phyloP scores from a whole-genome alignment of 2,113 vertebrate genomes.

The Dissostichus mawsoni region DNA sequence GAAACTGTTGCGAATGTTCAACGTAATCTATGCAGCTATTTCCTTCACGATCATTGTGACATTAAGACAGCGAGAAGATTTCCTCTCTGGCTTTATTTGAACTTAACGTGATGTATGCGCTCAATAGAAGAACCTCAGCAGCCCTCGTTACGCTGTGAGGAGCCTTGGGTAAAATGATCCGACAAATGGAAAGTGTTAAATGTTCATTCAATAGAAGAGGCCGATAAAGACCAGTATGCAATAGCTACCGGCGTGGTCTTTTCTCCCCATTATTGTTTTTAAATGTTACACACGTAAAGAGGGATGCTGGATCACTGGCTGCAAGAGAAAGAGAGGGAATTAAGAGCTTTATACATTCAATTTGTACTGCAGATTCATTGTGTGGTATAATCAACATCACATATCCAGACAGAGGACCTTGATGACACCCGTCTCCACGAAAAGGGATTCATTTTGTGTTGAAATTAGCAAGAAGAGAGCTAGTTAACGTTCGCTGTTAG shows the following conservation, averaged over 20 bases:
- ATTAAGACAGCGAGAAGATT: not conserved
- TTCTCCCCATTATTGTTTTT: slow-evolving; percentile 31
- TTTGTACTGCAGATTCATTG: not conserved
- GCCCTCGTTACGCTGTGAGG: slow-evolving; percentile 35
- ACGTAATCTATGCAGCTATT: not conserved
- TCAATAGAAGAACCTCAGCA: not conserved
- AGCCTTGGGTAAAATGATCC: slow-evolving; percentile 39
- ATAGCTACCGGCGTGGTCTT: slow-evolving; percentile 19
- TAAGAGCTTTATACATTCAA: not conserved
- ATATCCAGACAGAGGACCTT: too few relatives aligned
- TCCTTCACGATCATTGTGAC: too few relatives aligned
- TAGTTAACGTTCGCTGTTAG: too few relatives aligned
- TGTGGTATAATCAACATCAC: not conserved
- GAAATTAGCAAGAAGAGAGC: too few relatives aligned
- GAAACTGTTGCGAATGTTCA: not conserved
- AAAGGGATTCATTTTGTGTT: too few relatives aligned
- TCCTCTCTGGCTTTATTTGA: not conserved
- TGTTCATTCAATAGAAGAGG: slow-evolving; percentile 64
- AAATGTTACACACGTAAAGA: slow-evolving; percentile 53
- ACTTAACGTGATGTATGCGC: not conserved
- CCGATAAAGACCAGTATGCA: slow-evolving; percentile 51
- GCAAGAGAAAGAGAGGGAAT: not conserved
- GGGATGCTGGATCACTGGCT: not conserved
- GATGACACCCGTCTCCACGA: too few relatives aligned
- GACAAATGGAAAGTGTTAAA: slow-evolving; percentile 56